Conservation (phyloP, 1,140 invertebrate species). For the Dicyema japonicum region DNA sequence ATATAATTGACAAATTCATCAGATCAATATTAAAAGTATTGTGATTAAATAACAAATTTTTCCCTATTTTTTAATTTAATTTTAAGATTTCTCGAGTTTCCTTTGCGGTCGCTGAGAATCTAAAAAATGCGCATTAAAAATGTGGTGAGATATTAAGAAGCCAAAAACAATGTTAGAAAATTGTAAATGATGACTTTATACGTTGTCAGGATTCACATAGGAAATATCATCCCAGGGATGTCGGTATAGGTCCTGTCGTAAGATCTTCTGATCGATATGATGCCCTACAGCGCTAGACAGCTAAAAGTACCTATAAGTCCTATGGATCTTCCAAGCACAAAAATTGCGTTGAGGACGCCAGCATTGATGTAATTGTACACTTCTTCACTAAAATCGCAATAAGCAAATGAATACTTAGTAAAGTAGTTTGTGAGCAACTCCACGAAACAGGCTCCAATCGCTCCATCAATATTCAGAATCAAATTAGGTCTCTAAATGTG, state of each 20-base stretch:
- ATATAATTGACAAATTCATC: no score
- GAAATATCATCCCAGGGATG: conserved; percentile 99
- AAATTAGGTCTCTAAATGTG: conserved; percentile 54
- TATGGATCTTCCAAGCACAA: conserved; percentile 80
- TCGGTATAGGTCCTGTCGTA: conserved; percentile 89
- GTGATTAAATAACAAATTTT: no score
- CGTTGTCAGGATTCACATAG: conserved; percentile 73
- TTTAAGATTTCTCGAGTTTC: no score
- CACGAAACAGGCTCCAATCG: conserved; percentile 79
- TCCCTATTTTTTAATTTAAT: no score
- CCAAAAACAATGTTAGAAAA: no score
- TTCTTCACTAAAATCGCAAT: conserved; percentile 39
- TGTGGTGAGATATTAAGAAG: no score
- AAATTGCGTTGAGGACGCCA: conserved; percentile 81
- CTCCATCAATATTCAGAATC: conserved; percentile 89
- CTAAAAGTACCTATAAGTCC: conserved; percentile 58
- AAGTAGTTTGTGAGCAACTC: conserved; percentile 42
- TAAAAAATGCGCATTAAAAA: no score
- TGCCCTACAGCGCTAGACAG: no score
- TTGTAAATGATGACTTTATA: no score
- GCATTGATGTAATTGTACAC: conserved; percentile 86
- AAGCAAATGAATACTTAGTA: background rate
- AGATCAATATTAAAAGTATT: no score
- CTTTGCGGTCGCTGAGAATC: no score
- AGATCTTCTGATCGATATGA: conserved; percentile 79